Base-by-base conservation (phyloP, 1,140 invertebrate genomes). In the Zaprionus taronus region DNA sequence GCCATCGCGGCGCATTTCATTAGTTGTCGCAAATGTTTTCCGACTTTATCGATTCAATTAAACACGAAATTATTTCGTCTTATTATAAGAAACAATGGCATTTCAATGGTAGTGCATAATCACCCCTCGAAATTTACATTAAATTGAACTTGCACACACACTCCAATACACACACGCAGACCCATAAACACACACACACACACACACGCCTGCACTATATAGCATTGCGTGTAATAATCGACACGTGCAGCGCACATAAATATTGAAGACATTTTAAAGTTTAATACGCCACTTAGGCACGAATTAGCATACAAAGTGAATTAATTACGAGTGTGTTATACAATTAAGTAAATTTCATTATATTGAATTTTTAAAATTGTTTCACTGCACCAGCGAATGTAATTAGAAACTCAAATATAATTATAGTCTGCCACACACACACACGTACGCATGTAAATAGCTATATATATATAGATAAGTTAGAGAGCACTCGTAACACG, bases 341-440 rank as follows among this genome's bases (percentile, higher is more conserved):
- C 84, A 89, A 89, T 89, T 89, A 89, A 89, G 84, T 89, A 85
- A 89, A 89, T 89, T 89, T 89, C 86, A 89, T 90, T 90, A 85
- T 81, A 89, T 89, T 90, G 84, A 89, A 89, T 89, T 89, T 89
- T 89, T 90, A 84, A 89, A 87, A 84, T 85, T 83, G 81, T 83
- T 84, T 71, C 72, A 58, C 76, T 57, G 60, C 63, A 82, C 71
- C 9, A 34, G 31, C 58, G 63, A 80, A 87, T 75, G 81, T 89
- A 89, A 90, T 89, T 90, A 90, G 85, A 79, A 90, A 79, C 69
- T 84, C 84, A 87, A 87, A 87, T 90, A 87, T 81, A 90, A 87
- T 90, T 87, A 87, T 72, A 78, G 72, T 34, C 72, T 38, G 20
- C 57, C 53, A 55, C 62, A 78, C 17, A 71, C 41, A 60, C 64